phyloP scores from a whole-genome alignment of 2,888 invertebrate species.

The Ypsolopha sequella region DNA sequence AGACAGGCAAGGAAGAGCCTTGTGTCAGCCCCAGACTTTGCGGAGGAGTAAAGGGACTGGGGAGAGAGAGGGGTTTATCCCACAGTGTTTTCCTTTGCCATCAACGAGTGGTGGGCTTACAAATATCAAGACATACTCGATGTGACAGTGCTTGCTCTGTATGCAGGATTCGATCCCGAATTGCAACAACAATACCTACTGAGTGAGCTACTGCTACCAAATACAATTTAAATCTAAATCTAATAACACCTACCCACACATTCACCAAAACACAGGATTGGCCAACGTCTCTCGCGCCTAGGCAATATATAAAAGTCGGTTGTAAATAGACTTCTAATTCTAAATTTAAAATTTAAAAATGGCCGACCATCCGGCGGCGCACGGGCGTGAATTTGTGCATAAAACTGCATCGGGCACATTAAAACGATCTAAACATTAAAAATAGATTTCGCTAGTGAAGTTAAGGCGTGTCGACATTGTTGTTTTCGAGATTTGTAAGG shows the following conservation, averaged over 20 bases:
- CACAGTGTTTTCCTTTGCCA: no score
- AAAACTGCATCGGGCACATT: conserved; percentile 63
- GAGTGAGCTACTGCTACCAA: no score
- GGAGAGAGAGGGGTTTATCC: no score
- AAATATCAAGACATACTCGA: no score
- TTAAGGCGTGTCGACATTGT: conserved; percentile 18
- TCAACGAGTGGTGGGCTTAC: no score
- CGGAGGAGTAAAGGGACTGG: no score
- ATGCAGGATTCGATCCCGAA: no score
- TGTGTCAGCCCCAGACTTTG: no score
- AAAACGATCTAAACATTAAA: conserved; percentile 64
- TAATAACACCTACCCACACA: neutral
- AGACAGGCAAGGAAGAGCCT: no score
- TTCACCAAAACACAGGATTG: conserved; percentile 8
- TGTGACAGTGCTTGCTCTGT: no score
- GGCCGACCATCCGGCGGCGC: conserved; percentile 36
- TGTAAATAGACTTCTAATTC: conserved; percentile 49
- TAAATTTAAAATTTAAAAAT: conserved; percentile 58
- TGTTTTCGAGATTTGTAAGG: neutral
- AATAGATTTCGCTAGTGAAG: conserved; percentile 50
- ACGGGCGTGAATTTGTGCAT: conserved; percentile 56
- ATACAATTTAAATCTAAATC: no score
- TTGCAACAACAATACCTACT: no score
- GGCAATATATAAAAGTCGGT: conserved; percentile 55
- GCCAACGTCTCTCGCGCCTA: conserved; percentile 39